A percentile compares a stretch with the other conserved stretches of the same genome.
Evolutionary conservation across 2,113 vertebrate species (phyloP).

Genomic region (Sinosuthora webbiana): DNA sequence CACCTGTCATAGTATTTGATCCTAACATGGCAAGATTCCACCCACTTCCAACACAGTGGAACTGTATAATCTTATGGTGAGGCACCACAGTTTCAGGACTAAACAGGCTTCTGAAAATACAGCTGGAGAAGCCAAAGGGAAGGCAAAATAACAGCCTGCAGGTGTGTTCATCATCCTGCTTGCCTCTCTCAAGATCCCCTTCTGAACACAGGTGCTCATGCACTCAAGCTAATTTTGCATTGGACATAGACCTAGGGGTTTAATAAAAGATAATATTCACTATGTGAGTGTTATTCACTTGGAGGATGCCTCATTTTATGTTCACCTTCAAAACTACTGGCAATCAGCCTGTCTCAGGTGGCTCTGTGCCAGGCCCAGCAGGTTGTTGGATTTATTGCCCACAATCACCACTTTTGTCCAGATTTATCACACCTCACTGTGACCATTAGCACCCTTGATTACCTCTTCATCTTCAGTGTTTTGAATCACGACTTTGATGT

Average conservation of each 20-base stretch:
- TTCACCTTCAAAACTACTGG: conserved; percentile 1
- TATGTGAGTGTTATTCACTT: background rate
- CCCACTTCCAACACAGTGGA: background rate
- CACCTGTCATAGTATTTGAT: background rate
- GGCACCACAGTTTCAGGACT: background rate
- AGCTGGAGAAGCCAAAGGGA: background rate
- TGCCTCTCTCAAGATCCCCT: background rate
- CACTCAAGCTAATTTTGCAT: conserved; percentile 1
- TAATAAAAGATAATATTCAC: conserved; percentile 4
- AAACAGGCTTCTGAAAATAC: background rate
- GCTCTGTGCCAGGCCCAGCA: background rate
- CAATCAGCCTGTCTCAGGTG: background rate
- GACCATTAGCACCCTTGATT: conserved; percentile 16
- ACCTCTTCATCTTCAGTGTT: background rate
- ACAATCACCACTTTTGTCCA: background rate
- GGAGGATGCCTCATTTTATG: conserved; percentile 15
- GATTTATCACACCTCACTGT: conserved; percentile 5
- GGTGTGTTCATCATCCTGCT: background rate
- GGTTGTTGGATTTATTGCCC: background rate
- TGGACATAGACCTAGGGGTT: background rate
- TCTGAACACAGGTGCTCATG: background rate
- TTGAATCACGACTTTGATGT: background rate
- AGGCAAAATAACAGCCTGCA: background rate
- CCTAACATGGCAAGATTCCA: background rate
- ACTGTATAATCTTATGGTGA: background rate